Evolutionary conservation across 2,113 vertebrate genomes (phyloP).

Genomic region (Sterrhoptilus dennistouni): DNA sequence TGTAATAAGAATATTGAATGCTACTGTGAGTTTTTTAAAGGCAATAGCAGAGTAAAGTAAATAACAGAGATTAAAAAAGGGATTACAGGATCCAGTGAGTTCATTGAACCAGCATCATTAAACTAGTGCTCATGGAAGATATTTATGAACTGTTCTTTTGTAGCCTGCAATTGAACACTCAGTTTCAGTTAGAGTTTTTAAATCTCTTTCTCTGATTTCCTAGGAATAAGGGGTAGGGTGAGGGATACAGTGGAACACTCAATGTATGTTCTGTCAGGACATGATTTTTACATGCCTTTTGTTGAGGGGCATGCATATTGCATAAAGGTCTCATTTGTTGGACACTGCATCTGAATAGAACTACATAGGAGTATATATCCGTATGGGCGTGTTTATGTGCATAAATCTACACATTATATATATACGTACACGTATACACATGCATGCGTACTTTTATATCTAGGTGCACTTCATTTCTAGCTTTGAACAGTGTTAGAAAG

Average conservation of each 20-base stretch:
- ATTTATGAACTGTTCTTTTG: constrained; percentile 43
- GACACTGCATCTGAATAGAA: neutral
- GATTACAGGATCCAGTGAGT: constrained; percentile 9
- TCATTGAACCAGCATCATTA: neutral
- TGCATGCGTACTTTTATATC: neutral
- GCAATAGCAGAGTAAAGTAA: neutral
- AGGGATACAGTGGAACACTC: neutral
- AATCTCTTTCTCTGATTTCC: neutral
- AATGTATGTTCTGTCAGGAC: neutral
- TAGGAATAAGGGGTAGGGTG: neutral
- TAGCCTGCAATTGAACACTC: neutral
- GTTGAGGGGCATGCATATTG: neutral
- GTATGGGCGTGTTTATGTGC: neutral
- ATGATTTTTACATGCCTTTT: neutral
- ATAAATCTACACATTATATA: neutral
- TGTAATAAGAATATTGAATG: neutral
- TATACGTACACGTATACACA: neutral
- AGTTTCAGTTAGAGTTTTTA: neutral
- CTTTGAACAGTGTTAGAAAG: neutral
- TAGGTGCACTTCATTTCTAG: neutral
- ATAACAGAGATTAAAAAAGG: constrained; percentile 34
- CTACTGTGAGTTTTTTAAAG: neutral
- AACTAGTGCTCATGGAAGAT: neutral
- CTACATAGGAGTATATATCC: neutral
- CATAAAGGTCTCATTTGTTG: neutral